Evolutionary conservation across 2,113 vertebrate genomes (phyloP).

Genomic region (Empidonax alnorum): DNA sequence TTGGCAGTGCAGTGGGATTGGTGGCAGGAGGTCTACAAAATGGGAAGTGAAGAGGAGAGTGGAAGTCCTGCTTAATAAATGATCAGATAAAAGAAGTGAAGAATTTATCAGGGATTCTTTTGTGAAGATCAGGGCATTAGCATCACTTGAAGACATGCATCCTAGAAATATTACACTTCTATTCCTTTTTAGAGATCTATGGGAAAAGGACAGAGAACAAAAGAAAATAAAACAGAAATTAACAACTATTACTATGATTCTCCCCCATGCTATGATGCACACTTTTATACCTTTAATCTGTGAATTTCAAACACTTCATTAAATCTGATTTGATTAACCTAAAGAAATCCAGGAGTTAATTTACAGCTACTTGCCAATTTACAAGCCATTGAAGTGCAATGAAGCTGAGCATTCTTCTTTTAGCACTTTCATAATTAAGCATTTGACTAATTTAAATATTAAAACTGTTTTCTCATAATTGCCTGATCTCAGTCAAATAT

Average conservation of each 20-base stretch:
- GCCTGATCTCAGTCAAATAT: neutral
- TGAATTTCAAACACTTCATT: slow-evolving; percentile 40
- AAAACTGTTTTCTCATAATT: slow-evolving; percentile 37
- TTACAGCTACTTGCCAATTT: slow-evolving; percentile 35
- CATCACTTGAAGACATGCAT: neutral
- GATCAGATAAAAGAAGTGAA: neutral
- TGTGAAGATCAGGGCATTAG: neutral
- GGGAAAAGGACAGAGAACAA: neutral
- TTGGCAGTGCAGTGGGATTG: neutral
- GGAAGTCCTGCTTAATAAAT: neutral
- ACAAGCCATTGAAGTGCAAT: slow-evolving; percentile 33
- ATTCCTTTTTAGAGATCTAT: neutral
- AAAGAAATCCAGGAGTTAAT: slow-evolving; percentile 38
- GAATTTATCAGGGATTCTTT: neutral
- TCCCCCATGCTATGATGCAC: neutral
- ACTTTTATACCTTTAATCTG: slow-evolving; percentile 31
- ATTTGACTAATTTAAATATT: slow-evolving; percentile 54
- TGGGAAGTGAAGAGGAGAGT: neutral
- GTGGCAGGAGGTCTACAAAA: neutral
- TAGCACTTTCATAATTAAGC: slow-evolving; percentile 33
- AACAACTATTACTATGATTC: neutral
- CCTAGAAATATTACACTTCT: neutral
- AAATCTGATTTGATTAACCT: slow-evolving; percentile 56
- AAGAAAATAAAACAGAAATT: neutral
- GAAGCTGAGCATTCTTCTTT: slow-evolving; percentile 43